Evolutionary conservation across 2,888 invertebrate species (phyloP), one percentile per base, ranked within the genome.

Genomic region (Ceramica pisi): DNA sequence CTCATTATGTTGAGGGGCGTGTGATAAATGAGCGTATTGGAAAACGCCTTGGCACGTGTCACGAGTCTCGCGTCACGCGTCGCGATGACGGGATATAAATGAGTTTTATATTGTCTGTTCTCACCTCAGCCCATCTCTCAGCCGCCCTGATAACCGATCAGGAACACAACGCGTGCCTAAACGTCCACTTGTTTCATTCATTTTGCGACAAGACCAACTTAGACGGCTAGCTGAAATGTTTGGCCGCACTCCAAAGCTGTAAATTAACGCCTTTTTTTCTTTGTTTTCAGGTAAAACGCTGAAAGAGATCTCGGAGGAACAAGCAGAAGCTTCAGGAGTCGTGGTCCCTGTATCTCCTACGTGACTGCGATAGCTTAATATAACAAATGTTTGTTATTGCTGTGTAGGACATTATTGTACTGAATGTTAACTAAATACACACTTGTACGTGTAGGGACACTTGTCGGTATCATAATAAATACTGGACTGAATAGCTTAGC

Each of bases 221-320:
- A 94, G 94, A 94, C 91, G 91, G 88, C 92, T 93, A 92, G 92
- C 95, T 94, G 93, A 95, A 95, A 95, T 95, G 92, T 92, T 94
- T 96, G 95, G 95, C 95, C 76, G 78, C 66, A 85, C 76, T 93
- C 95, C 95, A 95, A 91, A 81, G 92, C 92, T 90, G 94, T 95
- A 95, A 95, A 95, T 95, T 95, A 95, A 96, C 93, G 90, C 88
- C 89, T 92, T 92, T 92, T 92, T 79, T 95, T 93, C 92, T 87
- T 94, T 95, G 90, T 95, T 96, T 94, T 92, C 95, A 95, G 95
- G 95, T 95, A 95, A 96, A 94, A 94, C 92, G 92, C 91, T 93
- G 92, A 92, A 92, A 92, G 92, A 92, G 90, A 90, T 91, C 91
- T 90, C 87, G 85, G 86, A 89, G 89, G 92, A 90, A 75, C 87